Base-by-base conservation (phyloP, 2,888 invertebrate species). In the Agrochola litura region DNA sequence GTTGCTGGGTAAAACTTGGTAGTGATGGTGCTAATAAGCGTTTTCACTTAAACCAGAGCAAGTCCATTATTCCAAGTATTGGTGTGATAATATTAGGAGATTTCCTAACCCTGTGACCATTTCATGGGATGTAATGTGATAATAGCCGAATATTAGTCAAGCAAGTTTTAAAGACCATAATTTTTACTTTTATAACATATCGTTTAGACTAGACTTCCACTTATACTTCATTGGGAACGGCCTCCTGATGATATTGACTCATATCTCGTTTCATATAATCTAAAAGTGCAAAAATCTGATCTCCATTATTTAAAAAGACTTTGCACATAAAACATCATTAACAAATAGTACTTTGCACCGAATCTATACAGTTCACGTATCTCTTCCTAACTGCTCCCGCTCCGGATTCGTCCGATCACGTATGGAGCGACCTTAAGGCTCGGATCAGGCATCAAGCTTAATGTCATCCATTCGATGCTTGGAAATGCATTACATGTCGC, bases 401-500 rank as follows among this genome's bases (percentile, higher is more conserved):
- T 76, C 73, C 66, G 68, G 67, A 74, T 81, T 9, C 66, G 66
- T 64, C 69, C 64, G 64, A 25, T 58, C 80, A 71, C 67, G 70
- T 73, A 70, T 67, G 49, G 43, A 65, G 41, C 60, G 75, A 82
- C 83, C 81, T 86, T 81, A 85, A 76, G 74, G 73, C 76, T 66
- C 25, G 80, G 84, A 81, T 84, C 80, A 78, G 61, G 70, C 56
- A 80, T 46, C 25, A 49, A 82, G 85, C 82, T 82, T 79, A 83
- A 70, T 69, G 71, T 72, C 72, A 84, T 83, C 80, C 73, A 77
- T 83, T 85, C 72, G 86, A 86, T 87, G 78, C 84, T 92, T 89
- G 84, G 82, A 92, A 92, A 93, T 93, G 92, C 92, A 93, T 92
- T 92, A 89, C 90, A 87, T 86, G 90, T 88, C 82, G 85, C 83